A percentile compares a stretch with the other conserved stretches of the same genome.
Evolutionary conservation across 2,113 vertebrate species (phyloP).

Genomic region (Eulemur macaco): DNA sequence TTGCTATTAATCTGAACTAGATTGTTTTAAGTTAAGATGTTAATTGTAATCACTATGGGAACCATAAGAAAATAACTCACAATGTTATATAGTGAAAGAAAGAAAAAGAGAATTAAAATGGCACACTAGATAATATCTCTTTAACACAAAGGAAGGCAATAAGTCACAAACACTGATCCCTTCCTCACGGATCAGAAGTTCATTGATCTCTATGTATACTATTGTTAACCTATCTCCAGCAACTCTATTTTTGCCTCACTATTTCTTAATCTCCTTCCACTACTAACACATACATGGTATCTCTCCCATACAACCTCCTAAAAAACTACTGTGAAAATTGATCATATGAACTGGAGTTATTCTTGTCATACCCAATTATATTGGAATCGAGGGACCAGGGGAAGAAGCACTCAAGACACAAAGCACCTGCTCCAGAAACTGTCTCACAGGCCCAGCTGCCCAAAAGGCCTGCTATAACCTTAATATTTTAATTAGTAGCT

Average conservation of each 20-base stretch:
- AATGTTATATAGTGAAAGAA: background rate
- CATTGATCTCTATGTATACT: background rate
- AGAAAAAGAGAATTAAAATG: background rate
- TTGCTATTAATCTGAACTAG: background rate
- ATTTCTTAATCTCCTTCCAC: background rate
- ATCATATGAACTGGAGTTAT: background rate
- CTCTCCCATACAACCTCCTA: background rate
- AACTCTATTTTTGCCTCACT: background rate
- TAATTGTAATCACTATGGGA: background rate
- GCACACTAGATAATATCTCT: background rate
- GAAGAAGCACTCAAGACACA: background rate
- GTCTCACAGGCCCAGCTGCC: background rate
- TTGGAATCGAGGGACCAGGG: background rate
- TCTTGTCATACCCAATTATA: background rate
- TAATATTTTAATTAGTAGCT: background rate
- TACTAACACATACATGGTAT: background rate
- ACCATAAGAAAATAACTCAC: background rate
- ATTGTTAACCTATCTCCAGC: background rate
- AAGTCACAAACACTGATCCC: background rate
- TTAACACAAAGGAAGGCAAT: background rate
- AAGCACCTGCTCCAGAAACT: background rate
- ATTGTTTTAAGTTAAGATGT: background rate
- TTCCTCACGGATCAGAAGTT: background rate
- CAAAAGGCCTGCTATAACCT: background rate
- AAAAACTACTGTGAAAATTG: background rate